Evolutionary conservation across 1,140 invertebrate genomes (phyloP).

Genomic region (Macrosteles quadrilineatus): DNA sequence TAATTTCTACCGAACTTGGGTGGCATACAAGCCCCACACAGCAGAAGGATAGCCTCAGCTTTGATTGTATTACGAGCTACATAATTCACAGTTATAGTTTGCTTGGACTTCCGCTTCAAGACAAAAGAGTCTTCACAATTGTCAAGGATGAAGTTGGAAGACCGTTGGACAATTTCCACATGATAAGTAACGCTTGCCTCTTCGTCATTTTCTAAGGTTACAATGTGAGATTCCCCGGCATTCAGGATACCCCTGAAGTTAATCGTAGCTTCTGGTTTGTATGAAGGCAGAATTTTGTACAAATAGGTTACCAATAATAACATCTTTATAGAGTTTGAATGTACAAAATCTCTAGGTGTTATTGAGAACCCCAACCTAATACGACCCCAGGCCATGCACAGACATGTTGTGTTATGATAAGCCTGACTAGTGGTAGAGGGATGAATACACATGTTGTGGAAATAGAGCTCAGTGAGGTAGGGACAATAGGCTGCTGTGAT

Average conservation of each 20-base stretch:
- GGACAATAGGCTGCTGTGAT: conserved; percentile 50
- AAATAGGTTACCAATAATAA: conserved; percentile 50
- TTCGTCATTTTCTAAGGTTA: conserved; percentile 24
- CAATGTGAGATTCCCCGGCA: conserved; percentile 5
- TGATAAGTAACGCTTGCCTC: conserved; percentile 13
- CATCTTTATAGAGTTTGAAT: conserved; percentile 48
- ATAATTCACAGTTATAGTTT: conserved; percentile 16
- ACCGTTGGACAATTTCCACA: conserved; percentile 4
- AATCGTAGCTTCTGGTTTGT: conserved; percentile 32
- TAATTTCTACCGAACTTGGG: conserved; percentile 29
- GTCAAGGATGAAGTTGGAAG: neutral
- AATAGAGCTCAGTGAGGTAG: conserved; percentile 45
- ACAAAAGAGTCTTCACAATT: neutral
- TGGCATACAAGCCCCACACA: conserved; percentile 31
- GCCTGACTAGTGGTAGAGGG: conserved; percentile 44
- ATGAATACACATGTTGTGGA: conserved; percentile 46
- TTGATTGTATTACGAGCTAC: conserved; percentile 20
- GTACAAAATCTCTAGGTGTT: conserved; percentile 45
- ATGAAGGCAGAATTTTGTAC: conserved; percentile 47
- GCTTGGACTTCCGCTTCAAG: neutral
- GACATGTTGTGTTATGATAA: conserved; percentile 50
- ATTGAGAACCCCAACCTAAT: conserved; percentile 50
- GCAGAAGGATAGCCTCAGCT: conserved; percentile 27
- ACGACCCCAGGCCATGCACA: conserved; percentile 48
- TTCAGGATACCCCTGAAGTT: conserved; percentile 26